Base-by-base conservation (phyloP, 2,113 vertebrate species). In the Ceyx margarethae region DNA sequence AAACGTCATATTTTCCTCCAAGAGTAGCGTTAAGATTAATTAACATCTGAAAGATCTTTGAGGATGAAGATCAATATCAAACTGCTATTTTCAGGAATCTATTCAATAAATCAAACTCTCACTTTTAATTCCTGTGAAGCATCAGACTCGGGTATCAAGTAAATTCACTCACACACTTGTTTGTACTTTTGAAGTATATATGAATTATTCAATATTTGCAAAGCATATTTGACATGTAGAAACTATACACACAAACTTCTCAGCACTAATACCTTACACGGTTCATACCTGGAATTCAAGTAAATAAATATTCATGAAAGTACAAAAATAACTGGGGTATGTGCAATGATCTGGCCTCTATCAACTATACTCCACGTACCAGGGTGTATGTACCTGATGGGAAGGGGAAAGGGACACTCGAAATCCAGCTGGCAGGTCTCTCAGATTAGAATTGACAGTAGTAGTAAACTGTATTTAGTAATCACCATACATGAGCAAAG, bases 21-120 rank as follows among this genome's bases (percentile, higher is more conserved):
- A 79, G 60, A 89, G 20, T 3, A 67, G 45, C 3, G 2, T 53
- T 85, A 79, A 87, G 83, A 89, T 85, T 92, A 95, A 89, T 96
- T 92, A 82, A 85, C 43, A 18, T 42, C 78, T 85, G 72, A 51
- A 76, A 82, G 58, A 89, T 69, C 86, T 95, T 93, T 69, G 54
- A 95, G 75, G 51, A 93, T 73, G 74, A 75, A 88, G 90, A 95
- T 95, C 89, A 91, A 81, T 87, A 92, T 54, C 64, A 66, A 80
- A 73, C 74, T 23, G 25, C 45, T 79, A 56, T 66, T 91, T 87
- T 87, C 78, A 96, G 86, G 71, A 94, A 95, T n/a, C 6, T 42
- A 74, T 43, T 48, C 67, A 91, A 91, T 53, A 74, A 95, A 92
- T 95, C 94, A 91, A 95, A 85, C 67, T 53, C 89, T 81, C 69